Evolutionary conservation across 1,140 invertebrate genomes (phyloP).

Genomic region (Cephus cinctus): DNA sequence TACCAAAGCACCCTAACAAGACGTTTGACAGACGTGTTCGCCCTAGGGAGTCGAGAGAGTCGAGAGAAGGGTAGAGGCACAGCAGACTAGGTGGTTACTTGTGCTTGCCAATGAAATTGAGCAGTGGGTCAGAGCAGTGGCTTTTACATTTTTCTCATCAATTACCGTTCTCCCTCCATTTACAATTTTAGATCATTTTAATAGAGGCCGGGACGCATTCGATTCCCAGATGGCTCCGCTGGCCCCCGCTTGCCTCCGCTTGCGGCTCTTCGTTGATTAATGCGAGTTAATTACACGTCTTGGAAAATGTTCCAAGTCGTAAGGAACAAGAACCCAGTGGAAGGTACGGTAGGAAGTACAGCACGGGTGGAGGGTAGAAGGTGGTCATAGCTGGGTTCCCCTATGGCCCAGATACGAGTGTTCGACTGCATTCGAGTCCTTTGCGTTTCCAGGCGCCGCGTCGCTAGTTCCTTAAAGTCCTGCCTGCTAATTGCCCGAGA

Average conservation of each 20-base stretch:
- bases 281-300: conserved; percentile 18
- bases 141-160: conserved; percentile 10
- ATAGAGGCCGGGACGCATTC: conserved; percentile 1
- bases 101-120: conserved; percentile 39
- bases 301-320: background rate
- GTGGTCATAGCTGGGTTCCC: too few species aligned
- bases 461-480: too few species aligned
- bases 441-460: too few species aligned
- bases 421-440: too few species aligned
- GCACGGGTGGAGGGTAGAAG: too few species aligned
- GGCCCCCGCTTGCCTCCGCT: conserved; percentile 21
- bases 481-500: too few species aligned
- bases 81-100: too few species aligned
- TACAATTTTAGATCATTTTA: conserved; percentile 4
- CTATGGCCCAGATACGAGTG: too few species aligned
- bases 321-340: too few species aligned
- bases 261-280: conserved; percentile 27
- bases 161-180: background rate
- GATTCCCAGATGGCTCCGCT: conserved; percentile 4
- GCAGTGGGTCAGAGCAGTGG: conserved; percentile 30
- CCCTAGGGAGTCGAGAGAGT: conserved; percentile 6
- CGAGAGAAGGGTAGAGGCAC: conserved; percentile 7
- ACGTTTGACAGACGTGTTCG: conserved; percentile 51
- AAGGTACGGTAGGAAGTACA: too few species aligned
- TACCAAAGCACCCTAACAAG: conserved; percentile 40